These are phyloP conservation scores for Pyrrhosoma nymphula DNA, from an alignment of 2,888 invertebrate genomes.

Conservation along the genomic window DNA sequence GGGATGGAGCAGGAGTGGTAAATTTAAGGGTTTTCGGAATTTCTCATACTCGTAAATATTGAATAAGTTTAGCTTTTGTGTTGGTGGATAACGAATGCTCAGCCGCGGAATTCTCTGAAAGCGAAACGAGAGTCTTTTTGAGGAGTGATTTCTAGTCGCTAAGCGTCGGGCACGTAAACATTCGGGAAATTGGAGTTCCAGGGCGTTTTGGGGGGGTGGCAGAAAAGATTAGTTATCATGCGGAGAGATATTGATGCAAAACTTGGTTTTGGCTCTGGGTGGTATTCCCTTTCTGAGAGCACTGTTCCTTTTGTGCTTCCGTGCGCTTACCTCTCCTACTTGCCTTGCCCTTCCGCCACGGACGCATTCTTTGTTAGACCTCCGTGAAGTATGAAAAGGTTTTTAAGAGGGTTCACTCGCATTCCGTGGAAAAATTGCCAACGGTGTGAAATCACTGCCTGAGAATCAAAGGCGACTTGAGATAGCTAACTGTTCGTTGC, in stretches of 20 bases:
- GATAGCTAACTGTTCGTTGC: too few relatives aligned
- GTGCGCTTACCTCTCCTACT: neutral
- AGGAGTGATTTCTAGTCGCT: neutral
- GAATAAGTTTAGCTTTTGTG: conserved; percentile 48
- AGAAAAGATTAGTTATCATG: neutral
- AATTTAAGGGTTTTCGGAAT: conserved; percentile 18
- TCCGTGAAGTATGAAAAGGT: neutral
- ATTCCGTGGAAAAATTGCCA: too few relatives aligned
- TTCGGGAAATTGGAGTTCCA: conserved; percentile 18
- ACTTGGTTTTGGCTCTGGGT: neutral
- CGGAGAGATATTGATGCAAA: neutral
- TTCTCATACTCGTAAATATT: conserved; percentile 49
- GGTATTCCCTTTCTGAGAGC: neutral
- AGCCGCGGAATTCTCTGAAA: neutral
- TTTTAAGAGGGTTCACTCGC: neutral
- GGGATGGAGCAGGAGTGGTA: conserved; percentile 8
- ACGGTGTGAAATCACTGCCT: too few relatives aligned
- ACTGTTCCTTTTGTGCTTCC: neutral
- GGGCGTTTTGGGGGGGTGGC: neutral
- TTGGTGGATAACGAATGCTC: conserved; percentile 50
- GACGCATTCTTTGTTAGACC: neutral
- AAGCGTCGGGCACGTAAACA: neutral
- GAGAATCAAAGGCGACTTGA: too few relatives aligned
- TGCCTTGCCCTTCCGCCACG: neutral
- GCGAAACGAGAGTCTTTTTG: neutral